phyloP scores from a whole-genome alignment of 2,113 vertebrate species.

The Megaleporinus macrocephalus region DNA sequence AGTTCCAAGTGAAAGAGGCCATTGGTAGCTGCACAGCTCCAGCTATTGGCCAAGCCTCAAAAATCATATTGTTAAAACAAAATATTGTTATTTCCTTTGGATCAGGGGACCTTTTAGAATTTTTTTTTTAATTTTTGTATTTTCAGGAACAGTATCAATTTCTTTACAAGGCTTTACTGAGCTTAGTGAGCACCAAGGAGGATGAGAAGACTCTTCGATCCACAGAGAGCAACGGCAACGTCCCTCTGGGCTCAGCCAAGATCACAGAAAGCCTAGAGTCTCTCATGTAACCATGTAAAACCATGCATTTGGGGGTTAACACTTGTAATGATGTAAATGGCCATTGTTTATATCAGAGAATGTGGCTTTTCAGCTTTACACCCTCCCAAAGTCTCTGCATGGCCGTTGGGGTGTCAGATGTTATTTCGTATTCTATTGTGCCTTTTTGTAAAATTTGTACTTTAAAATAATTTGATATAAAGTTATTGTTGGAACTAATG shows the following conservation, averaged over 20 bases:
- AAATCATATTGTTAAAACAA: background rate
- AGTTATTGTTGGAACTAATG: constrained; percentile 74
- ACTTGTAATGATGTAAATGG: background rate
- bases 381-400: constrained; percentile 46
- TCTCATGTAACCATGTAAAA: constrained; percentile 77
- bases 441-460: constrained; percentile 87
- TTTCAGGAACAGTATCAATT: constrained; percentile 94
- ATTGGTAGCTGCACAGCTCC: background rate
- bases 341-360: constrained; percentile 17
- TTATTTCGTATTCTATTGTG: constrained; percentile 81
- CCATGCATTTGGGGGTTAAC: background rate
- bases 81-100: too few relatives aligned
- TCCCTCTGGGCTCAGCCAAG: constrained; percentile 80
- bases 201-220: constrained; percentile 88
- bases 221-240: constrained; percentile 90
- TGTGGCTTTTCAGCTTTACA: background rate
- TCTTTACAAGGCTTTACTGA: constrained; percentile 92
- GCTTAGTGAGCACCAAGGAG: constrained; percentile 91
- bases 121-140: constrained; percentile 4
- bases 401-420: constrained; percentile 68
- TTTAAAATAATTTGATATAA: constrained; percentile 80
- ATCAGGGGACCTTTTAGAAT: too few relatives aligned
- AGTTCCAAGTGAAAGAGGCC: background rate
- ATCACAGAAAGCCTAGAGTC: constrained; percentile 94
- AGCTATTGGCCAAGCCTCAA: too few relatives aligned